Conservation (phyloP, 2,888 invertebrate genomes). For the Idaea straminata region DNA sequence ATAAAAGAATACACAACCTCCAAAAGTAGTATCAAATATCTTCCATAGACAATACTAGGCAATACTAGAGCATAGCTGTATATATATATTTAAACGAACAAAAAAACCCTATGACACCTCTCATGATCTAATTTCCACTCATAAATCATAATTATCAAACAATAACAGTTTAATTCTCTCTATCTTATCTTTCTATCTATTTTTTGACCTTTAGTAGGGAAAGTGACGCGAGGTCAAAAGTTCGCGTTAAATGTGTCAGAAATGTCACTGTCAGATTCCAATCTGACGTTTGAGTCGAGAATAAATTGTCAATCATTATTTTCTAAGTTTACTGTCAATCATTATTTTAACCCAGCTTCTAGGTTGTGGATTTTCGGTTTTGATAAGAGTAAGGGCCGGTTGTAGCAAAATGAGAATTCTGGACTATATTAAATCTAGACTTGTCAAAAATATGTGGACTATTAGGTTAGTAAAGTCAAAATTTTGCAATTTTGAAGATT, state of each 20-base stretch:
- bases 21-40: too few species aligned
- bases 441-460: too few species aligned
- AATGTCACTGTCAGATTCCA: constrained; percentile 14
- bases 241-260: not conserved
- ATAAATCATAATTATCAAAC: not conserved
- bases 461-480: too few species aligned
- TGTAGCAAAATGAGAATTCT: too few species aligned
- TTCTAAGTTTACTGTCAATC: not conserved
- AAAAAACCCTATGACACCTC: not conserved
- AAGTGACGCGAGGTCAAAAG: constrained; percentile 9
- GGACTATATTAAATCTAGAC: too few species aligned
- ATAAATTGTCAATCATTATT: constrained; percentile 25
- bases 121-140: not conserved
- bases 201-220: constrained; percentile 27
- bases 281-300: constrained; percentile 19
- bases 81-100: not conserved
- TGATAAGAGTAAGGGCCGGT: too few species aligned
- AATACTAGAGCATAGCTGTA: not conserved
- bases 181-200: constrained; percentile 27
- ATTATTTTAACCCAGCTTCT: too few species aligned
- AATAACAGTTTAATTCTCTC: not conserved
- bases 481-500: too few species aligned
- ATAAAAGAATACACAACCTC: too few species aligned
- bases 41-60: too few species aligned
- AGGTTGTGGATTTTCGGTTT: too few species aligned